Conservation (phyloP, 2,888 invertebrate genomes). For the Campopleginae sp. region DNA sequence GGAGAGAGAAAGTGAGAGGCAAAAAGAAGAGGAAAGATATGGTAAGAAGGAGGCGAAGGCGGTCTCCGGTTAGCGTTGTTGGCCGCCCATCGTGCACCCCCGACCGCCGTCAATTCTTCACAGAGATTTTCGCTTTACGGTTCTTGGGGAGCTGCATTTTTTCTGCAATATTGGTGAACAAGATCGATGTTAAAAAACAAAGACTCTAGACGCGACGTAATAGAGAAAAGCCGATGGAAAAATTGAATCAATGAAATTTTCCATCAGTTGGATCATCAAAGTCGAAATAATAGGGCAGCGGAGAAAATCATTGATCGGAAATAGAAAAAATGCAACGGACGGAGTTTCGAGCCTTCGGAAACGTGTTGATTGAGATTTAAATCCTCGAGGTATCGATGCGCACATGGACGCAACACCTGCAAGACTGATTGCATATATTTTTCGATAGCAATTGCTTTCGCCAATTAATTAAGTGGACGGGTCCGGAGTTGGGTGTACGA, state of each 20-base stretch:
- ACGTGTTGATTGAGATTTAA: not conserved
- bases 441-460: constrained; percentile 28
- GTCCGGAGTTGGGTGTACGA: constrained; percentile 4
- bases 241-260: not conserved
- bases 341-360: not conserved
- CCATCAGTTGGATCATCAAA: too few species aligned
- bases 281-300: not conserved
- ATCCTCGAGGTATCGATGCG: not conserved
- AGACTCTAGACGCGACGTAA: not conserved
- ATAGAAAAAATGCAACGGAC: not conserved
- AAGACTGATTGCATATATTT: constrained; percentile 15
- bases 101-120: constrained; percentile 68
- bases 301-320: not conserved
- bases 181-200: not conserved
- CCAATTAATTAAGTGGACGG: constrained; percentile 55
- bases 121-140: not conserved
- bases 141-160: constrained; percentile 31
- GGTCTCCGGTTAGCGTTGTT: constrained; percentile 79
- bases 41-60: constrained; percentile 76
- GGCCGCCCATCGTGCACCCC: constrained; percentile 81
- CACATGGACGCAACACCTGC: constrained; percentile 43
- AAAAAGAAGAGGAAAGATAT: constrained; percentile 63
- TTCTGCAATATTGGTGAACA: not conserved
- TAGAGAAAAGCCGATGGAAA: constrained; percentile 16
- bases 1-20: constrained; percentile 43